Base-by-base conservation (phyloP, 1,140 invertebrate genomes). In the Amyelois transitella region DNA sequence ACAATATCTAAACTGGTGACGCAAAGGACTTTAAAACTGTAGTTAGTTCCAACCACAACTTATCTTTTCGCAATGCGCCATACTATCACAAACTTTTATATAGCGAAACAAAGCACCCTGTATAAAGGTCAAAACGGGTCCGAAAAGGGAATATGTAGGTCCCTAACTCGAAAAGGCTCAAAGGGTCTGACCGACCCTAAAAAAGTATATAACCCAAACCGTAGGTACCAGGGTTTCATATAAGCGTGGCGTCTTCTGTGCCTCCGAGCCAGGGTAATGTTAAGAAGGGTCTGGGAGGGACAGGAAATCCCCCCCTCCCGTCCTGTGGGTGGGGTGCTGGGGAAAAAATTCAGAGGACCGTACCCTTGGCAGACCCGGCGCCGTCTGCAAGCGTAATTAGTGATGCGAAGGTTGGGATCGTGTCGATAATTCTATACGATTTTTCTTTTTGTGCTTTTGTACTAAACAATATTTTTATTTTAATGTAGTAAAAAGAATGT, bases 301-400 rank as follows among this genome's bases (percentile, higher is more conserved):
- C 68, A 66, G 75, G 70, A 73, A 69, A 58, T 62, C 62, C 64
- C 66, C 65, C 62, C 70, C 67, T 24, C 73, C 72, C 70, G 72
- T 74, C 78, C 72, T 72, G 77, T 64, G 80, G 81, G 79, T 43
- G 67, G 72, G 77, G 75, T 62, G 76, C 76, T 66, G 72, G 77
- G 79, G 75, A 86, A 84, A 86, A 86, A 86, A 84, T 85, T 83
- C 77, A 80, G 71, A 74, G 75, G 76, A 75, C 78, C 73, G 79
- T 81, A 81, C 78, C 81, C 81, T 85, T 75, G 75, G 75, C 76
- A 74, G 76, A 79, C 81, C 75, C 78, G 78, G 70, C 78, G 73
- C 76, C 76, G 80, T 81, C 83, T 85, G 77, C 71, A 66, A 59
- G 59, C 68, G 78, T 86, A 83, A 87, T 85, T 87, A 87, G 81